phyloP scores from a whole-genome alignment of 2,113 vertebrate species.

The Tringa solitaria region DNA sequence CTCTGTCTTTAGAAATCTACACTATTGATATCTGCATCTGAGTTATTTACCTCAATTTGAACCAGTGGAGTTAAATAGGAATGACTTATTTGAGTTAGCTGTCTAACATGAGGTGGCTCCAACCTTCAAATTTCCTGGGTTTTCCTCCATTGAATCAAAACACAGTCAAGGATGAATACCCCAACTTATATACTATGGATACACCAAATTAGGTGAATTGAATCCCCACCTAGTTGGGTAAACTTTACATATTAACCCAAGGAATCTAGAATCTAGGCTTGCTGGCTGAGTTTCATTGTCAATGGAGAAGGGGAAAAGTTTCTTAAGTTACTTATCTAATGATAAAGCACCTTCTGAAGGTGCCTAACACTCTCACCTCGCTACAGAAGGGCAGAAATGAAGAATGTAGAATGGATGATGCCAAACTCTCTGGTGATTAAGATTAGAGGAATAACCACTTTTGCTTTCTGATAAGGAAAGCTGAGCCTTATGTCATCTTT shows the following conservation, averaged over 20 bases:
- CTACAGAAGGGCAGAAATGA: neutral
- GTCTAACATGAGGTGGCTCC: neutral
- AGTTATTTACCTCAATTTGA: neutral
- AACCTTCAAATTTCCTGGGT: neutral
- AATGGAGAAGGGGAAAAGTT: neutral
- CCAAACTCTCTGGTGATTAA: neutral
- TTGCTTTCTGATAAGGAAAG: neutral
- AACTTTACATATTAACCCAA: neutral
- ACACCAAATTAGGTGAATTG: neutral
- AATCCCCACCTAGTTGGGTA: neutral
- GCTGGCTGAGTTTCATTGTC: neutral
- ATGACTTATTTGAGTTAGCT: neutral
- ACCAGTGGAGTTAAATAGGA: neutral
- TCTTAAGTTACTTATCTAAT: neutral
- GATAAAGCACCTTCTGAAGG: neutral
- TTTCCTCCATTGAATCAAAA: neutral
- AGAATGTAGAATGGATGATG: fast-evolving
- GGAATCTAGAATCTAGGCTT: neutral
- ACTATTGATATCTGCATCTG: neutral
- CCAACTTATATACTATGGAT: neutral
- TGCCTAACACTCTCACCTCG: neutral
- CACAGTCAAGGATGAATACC: neutral
- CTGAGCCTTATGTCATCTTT: neutral
- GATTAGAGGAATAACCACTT: neutral
- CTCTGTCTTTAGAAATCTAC: neutral